Evolutionary conservation across 2,797 vertebrate genomes (phyloP).

Genomic region (Podarcis siculus): DNA sequence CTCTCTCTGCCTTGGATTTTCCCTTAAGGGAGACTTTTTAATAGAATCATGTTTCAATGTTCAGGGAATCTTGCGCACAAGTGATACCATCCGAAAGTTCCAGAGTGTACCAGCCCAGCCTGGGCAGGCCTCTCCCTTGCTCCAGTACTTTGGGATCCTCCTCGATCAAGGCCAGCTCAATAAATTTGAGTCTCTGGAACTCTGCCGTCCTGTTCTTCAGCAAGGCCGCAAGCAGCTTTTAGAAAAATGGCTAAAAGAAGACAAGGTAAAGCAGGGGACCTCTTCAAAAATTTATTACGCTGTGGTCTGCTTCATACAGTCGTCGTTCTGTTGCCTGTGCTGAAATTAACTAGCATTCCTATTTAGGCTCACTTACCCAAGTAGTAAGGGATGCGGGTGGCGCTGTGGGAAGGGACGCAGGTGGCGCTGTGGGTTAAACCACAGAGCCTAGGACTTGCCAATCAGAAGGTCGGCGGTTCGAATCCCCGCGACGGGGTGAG

Average conservation of each 20-base stretch:
- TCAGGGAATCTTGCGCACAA: constrained; percentile 90
- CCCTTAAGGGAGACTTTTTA: background rate
- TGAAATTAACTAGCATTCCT: background rate
- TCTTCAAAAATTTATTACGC: background rate
- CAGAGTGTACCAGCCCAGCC: constrained; percentile 90
- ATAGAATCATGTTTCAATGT: background rate
- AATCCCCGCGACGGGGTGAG: too few relatives aligned
- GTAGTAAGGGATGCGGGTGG: too few relatives aligned
- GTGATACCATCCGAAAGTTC: constrained; percentile 91
- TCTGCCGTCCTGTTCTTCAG: constrained; percentile 90
- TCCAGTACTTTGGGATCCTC: constrained; percentile 94
- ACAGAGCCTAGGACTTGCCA: too few relatives aligned
- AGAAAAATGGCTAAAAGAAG: constrained; percentile 96
- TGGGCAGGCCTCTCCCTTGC: constrained; percentile 89
- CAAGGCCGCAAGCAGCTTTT: constrained; percentile 92
- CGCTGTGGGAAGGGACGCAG: too few relatives aligned
- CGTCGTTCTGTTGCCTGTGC: too few relatives aligned
- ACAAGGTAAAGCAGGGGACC: constrained; percentile 82
- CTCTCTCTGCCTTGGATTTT: background rate
- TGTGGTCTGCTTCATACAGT: background rate
- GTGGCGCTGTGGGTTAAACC: too few relatives aligned
- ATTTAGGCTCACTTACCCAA: background rate
- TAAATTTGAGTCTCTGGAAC: constrained; percentile 91
- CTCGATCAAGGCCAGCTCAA: constrained; percentile 94
- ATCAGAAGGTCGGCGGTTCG: too few relatives aligned